These are phyloP conservation scores for Neria commutata DNA, from an alignment of 2,888 invertebrate genomes.

Conservation along the genomic window DNA sequence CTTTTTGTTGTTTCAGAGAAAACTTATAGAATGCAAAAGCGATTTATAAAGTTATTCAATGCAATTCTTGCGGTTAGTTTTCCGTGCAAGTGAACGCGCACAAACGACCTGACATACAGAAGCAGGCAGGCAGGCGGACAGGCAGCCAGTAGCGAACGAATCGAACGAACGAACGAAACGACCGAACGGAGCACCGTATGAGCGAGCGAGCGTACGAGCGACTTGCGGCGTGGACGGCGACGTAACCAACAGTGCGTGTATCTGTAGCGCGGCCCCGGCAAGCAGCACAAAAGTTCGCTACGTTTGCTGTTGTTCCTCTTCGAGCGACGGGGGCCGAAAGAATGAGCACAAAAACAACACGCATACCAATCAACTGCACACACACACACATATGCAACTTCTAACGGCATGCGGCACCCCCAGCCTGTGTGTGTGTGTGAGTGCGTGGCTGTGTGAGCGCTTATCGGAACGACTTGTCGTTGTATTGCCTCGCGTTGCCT, in stretches of 20 bases:
- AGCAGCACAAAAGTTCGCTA: neutral
- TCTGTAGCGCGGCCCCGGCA: neutral
- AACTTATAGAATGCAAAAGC: too few species aligned
- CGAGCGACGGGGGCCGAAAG: neutral
- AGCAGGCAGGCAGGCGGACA: neutral
- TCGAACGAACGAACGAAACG: conserved; percentile 11
- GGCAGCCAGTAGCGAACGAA: neutral
- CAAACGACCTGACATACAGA: neutral
- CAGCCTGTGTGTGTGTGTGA: too few species aligned
- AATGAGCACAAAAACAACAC: neutral
- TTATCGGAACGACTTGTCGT: too few species aligned
- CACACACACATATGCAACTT: neutral
- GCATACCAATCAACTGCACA: neutral
- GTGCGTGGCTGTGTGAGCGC: too few species aligned
- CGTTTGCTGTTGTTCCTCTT: neutral
- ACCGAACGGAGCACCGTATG: neutral
- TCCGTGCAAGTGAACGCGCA: neutral
- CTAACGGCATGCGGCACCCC: neutral
- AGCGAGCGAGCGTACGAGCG: neutral
- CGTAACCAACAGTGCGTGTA: conserved; percentile 21
- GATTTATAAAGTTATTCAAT: neutral
- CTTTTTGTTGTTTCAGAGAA: too few species aligned
- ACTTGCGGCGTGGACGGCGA: conserved; percentile 27
- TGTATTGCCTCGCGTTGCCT: too few species aligned
- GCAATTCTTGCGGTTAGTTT: too few species aligned